Conservation (phyloP, 2,888 invertebrate species). For the Dolichomitus sp. region DNA sequence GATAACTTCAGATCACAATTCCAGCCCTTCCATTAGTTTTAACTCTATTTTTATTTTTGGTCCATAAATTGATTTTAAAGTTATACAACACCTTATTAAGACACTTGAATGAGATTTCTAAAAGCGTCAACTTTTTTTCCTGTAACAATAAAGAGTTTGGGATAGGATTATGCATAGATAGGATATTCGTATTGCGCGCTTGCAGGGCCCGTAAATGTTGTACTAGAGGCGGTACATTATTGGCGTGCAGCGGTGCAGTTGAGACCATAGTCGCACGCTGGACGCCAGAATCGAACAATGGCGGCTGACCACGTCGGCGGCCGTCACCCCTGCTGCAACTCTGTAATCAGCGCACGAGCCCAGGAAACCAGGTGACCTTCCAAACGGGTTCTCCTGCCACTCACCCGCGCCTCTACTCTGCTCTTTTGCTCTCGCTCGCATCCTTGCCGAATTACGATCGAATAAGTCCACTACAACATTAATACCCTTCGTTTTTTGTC, state of each 20-base stretch:
- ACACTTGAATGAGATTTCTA: too few relatives aligned
- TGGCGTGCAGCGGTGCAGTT: slow-evolving; percentile 40
- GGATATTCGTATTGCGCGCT: neutral
- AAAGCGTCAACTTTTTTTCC: too few relatives aligned
- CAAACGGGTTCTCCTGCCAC: slow-evolving; percentile 72
- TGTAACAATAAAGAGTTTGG: too few relatives aligned
- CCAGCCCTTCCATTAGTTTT: neutral
- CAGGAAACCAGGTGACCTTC: slow-evolving; percentile 74
- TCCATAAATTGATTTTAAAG: too few relatives aligned
- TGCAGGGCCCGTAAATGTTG: neutral
- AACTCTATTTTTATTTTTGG: neutral
- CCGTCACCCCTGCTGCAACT: slow-evolving; percentile 53
- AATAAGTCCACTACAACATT: neutral
- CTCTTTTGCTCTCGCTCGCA: slow-evolving; percentile 26
- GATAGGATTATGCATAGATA: neutral
- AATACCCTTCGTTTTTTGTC: neutral
- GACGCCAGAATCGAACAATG: slow-evolving; percentile 57
- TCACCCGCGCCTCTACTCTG: slow-evolving; percentile 31
- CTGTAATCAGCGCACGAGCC: slow-evolving; percentile 70
- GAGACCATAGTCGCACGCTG: slow-evolving; percentile 49
- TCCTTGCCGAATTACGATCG: slow-evolving; percentile 10
- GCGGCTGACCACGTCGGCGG: slow-evolving; percentile 58
- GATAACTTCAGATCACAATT: neutral
- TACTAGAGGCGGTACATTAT: slow-evolving; percentile 18
- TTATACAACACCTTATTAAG: too few relatives aligned